Percentiles rank a stretch among this genome's conserved stretches.
These are phyloP conservation scores for Conger conger DNA, from an alignment of 2,113 vertebrate genomes.

Conservation along the genomic window DNA sequence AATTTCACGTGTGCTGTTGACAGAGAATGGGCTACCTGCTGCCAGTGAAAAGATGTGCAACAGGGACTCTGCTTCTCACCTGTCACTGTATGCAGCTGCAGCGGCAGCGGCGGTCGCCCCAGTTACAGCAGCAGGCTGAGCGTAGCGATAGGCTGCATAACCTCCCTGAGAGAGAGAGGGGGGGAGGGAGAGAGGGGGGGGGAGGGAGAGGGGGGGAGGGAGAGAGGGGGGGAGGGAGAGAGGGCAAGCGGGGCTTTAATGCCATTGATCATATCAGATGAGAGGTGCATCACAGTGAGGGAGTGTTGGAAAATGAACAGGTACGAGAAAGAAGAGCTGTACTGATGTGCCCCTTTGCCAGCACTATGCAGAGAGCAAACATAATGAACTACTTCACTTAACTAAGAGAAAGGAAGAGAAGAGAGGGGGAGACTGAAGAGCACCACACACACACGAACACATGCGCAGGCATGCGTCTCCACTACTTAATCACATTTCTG, in stretches of 20 bases:
- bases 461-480: neutral
- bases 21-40: neutral
- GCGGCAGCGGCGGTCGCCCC: constrained; percentile 89
- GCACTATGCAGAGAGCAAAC: neutral
- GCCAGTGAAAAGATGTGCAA: neutral
- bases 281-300: neutral
- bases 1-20: neutral
- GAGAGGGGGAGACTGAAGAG: neutral
- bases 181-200: constrained; percentile 18
- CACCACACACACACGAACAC: constrained; percentile 1
- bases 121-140: constrained; percentile 94
- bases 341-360: neutral
- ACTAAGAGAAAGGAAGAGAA: neutral
- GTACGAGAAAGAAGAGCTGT: neutral
- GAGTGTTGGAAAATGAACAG: neutral
- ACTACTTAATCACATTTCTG: neutral
- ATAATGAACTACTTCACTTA: neutral
- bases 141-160: constrained; percentile 97
- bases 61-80: constrained; percentile 63
- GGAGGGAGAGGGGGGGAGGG: neutral
- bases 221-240: neutral
- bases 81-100: constrained; percentile 94
- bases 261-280: neutral
- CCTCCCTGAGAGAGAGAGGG: constrained; percentile 74
- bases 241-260: neutral